Percentiles rank a stretch among this genome's conserved stretches.
These are phyloP conservation scores for Eptatretus burgeri DNA, from an alignment of 2,113 vertebrate species.

Conservation along the genomic window DNA sequence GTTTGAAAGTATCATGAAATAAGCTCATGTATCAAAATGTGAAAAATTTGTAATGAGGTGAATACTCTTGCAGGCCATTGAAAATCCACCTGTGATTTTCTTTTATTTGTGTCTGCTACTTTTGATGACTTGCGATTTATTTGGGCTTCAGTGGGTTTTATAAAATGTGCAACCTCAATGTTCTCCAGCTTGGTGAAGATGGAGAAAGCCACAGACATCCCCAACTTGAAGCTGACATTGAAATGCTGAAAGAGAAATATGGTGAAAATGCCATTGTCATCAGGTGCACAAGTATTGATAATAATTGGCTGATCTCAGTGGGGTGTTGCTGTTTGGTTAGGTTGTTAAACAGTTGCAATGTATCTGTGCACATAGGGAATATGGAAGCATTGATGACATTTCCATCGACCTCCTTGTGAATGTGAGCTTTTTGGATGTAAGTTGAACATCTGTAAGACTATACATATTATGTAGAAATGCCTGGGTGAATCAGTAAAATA, in stretches of 20 bases:
- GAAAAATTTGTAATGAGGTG: too few relatives aligned
- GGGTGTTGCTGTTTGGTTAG: too few relatives aligned
- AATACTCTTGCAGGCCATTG: too few relatives aligned
- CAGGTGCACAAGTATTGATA: conserved; percentile 23
- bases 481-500: too few relatives aligned
- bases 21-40: too few relatives aligned
- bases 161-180: not conserved
- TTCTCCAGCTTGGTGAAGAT: conserved; percentile 2
- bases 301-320: too few relatives aligned
- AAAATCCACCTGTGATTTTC: too few relatives aligned
- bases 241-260: conserved; percentile 93
- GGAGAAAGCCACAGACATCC: conserved; percentile 39
- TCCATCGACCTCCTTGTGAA: not conserved
- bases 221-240: conserved; percentile 83
- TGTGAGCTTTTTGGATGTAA: conserved; percentile 6
- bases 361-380: not conserved
- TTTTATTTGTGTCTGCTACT: too few relatives aligned
- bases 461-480: too few relatives aligned
- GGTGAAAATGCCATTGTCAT: conserved; percentile 68
- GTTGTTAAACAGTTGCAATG: too few relatives aligned
- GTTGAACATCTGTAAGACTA: not conserved
- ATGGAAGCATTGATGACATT: conserved; percentile 1
- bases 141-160: not conserved
- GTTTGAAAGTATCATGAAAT: too few relatives aligned
- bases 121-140: too few relatives aligned